Conservation (phyloP, 2,888 invertebrate species). For the Paralinhomoeus sp. region DNA sequence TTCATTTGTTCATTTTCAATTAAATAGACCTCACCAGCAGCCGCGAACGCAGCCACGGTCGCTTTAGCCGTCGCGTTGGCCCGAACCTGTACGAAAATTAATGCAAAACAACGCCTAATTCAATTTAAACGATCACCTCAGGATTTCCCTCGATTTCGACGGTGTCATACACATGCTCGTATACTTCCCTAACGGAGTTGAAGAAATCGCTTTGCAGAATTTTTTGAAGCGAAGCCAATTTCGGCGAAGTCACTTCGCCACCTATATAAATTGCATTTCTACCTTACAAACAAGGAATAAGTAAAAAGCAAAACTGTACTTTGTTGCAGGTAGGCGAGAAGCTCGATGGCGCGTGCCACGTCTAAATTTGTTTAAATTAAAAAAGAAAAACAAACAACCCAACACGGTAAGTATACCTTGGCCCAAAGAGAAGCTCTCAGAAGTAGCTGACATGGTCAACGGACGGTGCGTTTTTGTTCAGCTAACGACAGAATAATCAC, state of each 20-base stretch:
- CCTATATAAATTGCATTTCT: constrained; percentile 1
- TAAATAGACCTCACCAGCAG: too few relatives aligned
- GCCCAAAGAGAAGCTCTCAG: too few relatives aligned
- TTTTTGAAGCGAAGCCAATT: constrained; percentile 78
- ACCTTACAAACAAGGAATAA: not conserved
- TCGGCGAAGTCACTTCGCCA: constrained; percentile 34
- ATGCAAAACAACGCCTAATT: not conserved
- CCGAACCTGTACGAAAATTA: constrained; percentile 37
- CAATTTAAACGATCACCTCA: not conserved
- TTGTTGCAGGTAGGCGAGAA: constrained; percentile 77
- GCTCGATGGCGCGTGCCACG: constrained; percentile 75
- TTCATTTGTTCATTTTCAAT: too few relatives aligned
- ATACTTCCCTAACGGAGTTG: constrained; percentile 86
- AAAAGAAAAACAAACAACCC: too few relatives aligned
- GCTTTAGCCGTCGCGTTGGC: constrained; percentile 91
- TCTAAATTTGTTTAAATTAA: constrained; percentile 35
- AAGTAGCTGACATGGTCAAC: too few relatives aligned
- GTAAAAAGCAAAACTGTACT: constrained; percentile 42
- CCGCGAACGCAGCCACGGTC: constrained; percentile 43
- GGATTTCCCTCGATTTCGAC: constrained; percentile 46
- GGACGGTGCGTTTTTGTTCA: too few relatives aligned
- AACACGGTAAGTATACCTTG: too few relatives aligned
- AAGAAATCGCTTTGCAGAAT: constrained; percentile 91
- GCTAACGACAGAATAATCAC: too few relatives aligned
- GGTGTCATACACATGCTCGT: constrained; percentile 98